Base-by-base conservation (phyloP, 1,140 invertebrate species). In the Drosophila nigromelanica region DNA sequence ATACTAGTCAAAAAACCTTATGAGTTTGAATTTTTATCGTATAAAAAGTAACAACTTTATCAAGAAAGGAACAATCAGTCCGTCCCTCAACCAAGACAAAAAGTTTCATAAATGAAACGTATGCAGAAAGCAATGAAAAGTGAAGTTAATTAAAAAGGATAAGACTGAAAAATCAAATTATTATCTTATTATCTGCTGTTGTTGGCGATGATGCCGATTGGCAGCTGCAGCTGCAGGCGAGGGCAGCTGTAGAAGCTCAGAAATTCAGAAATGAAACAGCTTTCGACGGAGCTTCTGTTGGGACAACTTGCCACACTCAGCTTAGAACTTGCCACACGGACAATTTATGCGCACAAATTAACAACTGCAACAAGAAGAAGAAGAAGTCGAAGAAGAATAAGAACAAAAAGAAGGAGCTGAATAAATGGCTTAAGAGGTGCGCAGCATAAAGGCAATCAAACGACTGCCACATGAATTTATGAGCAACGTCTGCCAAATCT, bases 311-410 rank as follows among this genome's bases (percentile, higher is more conserved):
- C 21, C 21, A 2, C 3, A 24, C 40, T 73, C n/a, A 54, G 27
- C 56, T 58, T 70, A 78, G 78, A 73, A 67, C 78, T 62, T 61
- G 55, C 76, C 61, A 61, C 62, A 43, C 62, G 42, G 62, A 50
- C 67, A 82, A 78, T 82, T 82, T 82, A 82, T 82, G 80, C 64
- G 80, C 80, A 82, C 80, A 82, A 83, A 79, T 82, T 83, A 82
- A 82, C 52, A 61, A 59, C 18, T 42, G 39, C 42, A 54, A 61
- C 0, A 35, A 35, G 33, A 35, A 7, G 5, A 8, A 33, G 18
- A n/a, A n/a, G n/a, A n/a, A n/a, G n/a, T n/a, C n/a, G 33, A 35
- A 7, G 5, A 33, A 10, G 1, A 18, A 37, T 27, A 35, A 24
- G 8, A 35, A 50, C 18, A 35, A 56, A n/a, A 40, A 2, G 11